Evolutionary conservation across 2,888 invertebrate genomes (phyloP).

Genomic region (Apamea epomidion): DNA sequence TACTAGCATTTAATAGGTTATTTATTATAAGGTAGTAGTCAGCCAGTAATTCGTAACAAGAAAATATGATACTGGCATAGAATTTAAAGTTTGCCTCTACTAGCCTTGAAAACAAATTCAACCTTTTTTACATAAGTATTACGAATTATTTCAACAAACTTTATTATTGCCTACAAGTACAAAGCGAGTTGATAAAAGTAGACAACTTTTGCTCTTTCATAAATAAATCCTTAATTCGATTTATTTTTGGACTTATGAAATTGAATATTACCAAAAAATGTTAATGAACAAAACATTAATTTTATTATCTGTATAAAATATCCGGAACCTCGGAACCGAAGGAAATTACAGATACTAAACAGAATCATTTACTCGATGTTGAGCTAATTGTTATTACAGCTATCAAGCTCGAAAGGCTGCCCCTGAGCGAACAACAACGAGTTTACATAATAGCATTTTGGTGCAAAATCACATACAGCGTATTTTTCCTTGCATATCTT

Average conservation of each 20-base stretch:
- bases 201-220: neutral
- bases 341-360: slow-evolving; percentile 31
- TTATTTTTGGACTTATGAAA: neutral
- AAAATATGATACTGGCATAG: slow-evolving; percentile 13
- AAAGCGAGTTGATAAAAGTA: neutral
- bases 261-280: neutral
- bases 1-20: neutral
- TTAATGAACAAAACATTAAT: slow-evolving; percentile 8
- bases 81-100: slow-evolving; percentile 3
- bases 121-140: neutral
- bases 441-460: slow-evolving; percentile 7
- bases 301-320: slow-evolving; percentile 10
- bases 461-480: slow-evolving; percentile 8
- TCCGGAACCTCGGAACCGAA: slow-evolving; percentile 28
- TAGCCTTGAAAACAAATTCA: neutral
- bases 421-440: slow-evolving; percentile 42
- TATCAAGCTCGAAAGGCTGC: slow-evolving; percentile 53
- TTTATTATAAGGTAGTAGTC: slow-evolving; percentile 2
- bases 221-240: neutral
- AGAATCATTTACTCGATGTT: slow-evolving; percentile 39
- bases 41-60: neutral
- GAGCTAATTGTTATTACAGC: slow-evolving; percentile 53
- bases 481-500: neutral
- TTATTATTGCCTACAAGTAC: neutral
- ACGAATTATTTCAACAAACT: neutral